These are phyloP conservation scores for Epinephelus cyanopodus DNA, from an alignment of 2,113 vertebrate species.

Conservation along the genomic window DNA sequence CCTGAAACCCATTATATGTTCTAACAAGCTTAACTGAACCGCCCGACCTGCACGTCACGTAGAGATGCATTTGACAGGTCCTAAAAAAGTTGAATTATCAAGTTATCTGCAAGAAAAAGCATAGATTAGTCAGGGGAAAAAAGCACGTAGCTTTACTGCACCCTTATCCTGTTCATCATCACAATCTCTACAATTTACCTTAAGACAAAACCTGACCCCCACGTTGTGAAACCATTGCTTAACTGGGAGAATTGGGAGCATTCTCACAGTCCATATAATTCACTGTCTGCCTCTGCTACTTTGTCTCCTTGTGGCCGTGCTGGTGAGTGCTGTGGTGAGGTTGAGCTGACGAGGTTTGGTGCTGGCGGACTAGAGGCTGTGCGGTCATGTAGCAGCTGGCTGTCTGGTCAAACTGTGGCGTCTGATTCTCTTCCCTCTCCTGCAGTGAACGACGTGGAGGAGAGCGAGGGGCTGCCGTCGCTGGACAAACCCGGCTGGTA, in stretches of 20 bases:
- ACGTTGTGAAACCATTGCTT: not conserved
- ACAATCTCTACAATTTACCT: not conserved
- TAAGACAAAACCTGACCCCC: not conserved
- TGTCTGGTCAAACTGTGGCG: constrained; percentile 1
- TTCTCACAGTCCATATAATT: not conserved
- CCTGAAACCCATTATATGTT: too few relatives aligned
- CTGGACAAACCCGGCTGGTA: constrained; percentile 97
- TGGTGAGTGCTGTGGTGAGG: constrained; percentile 33
- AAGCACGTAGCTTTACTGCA: not conserved
- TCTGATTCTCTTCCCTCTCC: constrained; percentile 24
- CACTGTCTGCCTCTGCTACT: not conserved
- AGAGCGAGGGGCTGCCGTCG: constrained; percentile 85
- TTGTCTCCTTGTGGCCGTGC: constrained; percentile 18
- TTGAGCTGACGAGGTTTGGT: constrained; percentile 4
- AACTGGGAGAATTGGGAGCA: not conserved
- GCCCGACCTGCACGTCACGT: too few relatives aligned
- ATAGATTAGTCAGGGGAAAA: not conserved
- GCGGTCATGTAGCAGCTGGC: constrained; percentile 31
- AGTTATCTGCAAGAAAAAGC: not conserved
- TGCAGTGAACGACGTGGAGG: constrained; percentile 92
- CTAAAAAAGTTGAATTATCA: too few relatives aligned
- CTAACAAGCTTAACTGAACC: too few relatives aligned
- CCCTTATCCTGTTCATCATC: not conserved
- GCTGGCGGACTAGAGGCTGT: not conserved
- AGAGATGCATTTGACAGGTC: too few relatives aligned